A percentile compares a stretch with the other conserved stretches of the same genome.
phyloP scores from a whole-genome alignment of 2,113 vertebrate genomes.

The Poecilia latipinna region DNA sequence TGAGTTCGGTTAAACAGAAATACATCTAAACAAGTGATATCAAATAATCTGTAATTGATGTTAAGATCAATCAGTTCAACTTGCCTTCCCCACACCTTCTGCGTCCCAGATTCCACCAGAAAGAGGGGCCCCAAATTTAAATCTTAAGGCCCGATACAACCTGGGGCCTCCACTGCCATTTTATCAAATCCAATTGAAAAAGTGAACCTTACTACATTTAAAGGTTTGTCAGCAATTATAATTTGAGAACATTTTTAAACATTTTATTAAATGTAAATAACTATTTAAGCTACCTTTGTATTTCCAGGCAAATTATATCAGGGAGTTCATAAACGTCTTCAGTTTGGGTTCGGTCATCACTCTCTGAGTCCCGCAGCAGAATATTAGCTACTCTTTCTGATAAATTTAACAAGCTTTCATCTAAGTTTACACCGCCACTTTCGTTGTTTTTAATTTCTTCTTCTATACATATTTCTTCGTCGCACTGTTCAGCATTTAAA shows the following conservation, averaged over 20 bases:
- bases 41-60: too few species aligned
- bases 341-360: fast-evolving
- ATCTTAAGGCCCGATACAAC: too few species aligned
- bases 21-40: too few species aligned
- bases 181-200: too few species aligned
- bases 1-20: too few species aligned
- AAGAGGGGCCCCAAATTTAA: too few species aligned
- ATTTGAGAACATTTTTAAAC: background rate
- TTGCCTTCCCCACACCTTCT: too few species aligned
- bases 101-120: too few species aligned
- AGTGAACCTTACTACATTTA: background rate
- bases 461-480: background rate
- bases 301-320: conserved; percentile 67
- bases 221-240: background rate
- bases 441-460: background rate
- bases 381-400: background rate
- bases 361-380: background rate
- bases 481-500: background rate
- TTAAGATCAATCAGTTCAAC: too few species aligned
- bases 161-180: too few species aligned
- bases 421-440: background rate
- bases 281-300: conserved; percentile 78
- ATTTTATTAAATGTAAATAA: background rate
- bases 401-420: background rate
- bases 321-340: conserved; percentile 55